Evolutionary conservation across 2,888 invertebrate species (phyloP).

Genomic region (Apocheima hispidaria): DNA sequence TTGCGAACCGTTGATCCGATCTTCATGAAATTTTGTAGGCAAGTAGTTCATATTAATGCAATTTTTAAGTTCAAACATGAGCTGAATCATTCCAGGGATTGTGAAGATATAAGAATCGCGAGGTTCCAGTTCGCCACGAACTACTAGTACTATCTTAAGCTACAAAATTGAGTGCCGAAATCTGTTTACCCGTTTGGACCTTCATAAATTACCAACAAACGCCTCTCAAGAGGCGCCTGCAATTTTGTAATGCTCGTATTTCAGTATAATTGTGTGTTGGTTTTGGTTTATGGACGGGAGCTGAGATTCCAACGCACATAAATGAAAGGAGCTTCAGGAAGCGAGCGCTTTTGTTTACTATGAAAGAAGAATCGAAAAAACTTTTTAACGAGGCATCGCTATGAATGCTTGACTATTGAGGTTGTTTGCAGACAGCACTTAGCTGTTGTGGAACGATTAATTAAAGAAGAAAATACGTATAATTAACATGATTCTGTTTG

Average conservation of each 20-base stretch:
- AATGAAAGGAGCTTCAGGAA: constrained; percentile 8
- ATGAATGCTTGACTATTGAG: not conserved
- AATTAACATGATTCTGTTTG: too few species aligned
- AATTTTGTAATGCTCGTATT: constrained; percentile 35
- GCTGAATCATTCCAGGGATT: too few species aligned
- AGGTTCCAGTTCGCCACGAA: too few species aligned
- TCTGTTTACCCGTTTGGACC: constrained; percentile 31
- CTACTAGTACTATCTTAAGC: constrained; percentile 10
- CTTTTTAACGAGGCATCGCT: not conserved
- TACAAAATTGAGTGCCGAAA: constrained; percentile 22
- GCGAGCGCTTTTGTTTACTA: not conserved
- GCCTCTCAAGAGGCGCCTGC: constrained; percentile 33
- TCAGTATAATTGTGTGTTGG: constrained; percentile 31
- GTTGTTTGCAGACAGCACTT: not conserved
- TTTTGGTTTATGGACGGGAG: constrained; percentile 13
- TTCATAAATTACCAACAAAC: constrained; percentile 32
- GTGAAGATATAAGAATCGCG: too few species aligned
- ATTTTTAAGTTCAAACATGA: too few species aligned
- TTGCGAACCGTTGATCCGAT: too few species aligned
- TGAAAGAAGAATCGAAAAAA: constrained; percentile 4
- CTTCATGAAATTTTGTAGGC: too few species aligned
- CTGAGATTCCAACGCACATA: constrained; percentile 16
- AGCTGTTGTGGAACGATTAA: too few species aligned
- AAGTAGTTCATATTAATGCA: too few species aligned
- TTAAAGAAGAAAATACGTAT: too few species aligned